Evolutionary conservation across 2,113 vertebrate genomes (phyloP).

Genomic region (Chrysemys picta): DNA sequence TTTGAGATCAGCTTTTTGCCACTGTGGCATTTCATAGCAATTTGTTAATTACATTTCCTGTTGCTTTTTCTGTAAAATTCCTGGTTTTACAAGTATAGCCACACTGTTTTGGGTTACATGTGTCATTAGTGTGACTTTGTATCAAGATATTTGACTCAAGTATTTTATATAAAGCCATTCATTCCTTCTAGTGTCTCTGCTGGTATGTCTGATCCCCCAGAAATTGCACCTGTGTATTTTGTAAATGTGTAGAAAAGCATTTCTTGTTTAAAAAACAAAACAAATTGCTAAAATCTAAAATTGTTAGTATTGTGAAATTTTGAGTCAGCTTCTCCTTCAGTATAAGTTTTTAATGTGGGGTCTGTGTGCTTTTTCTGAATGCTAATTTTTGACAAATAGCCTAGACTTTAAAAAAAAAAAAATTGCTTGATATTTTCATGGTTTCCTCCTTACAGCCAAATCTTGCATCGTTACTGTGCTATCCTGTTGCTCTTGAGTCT

Average conservation of each 20-base stretch:
- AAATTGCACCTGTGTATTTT: background rate
- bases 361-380: background rate
- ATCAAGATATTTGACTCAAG: background rate
- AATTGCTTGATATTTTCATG: background rate
- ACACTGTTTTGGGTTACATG: background rate
- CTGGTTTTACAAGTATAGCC: background rate
- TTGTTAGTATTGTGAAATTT: accelerated
- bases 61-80: background rate
- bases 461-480: background rate
- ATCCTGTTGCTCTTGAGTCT: background rate
- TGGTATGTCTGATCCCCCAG: background rate
- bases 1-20: background rate
- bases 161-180: background rate
- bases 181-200: accelerated
- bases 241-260: background rate
- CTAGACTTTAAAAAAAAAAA: background rate
- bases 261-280: background rate
- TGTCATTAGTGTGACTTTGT: accelerated
- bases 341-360: accelerated
- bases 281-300: accelerated
- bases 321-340: background rate
- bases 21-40: background rate
- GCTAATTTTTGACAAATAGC: background rate
- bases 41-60: background rate
- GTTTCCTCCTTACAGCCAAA: background rate